Evolutionary conservation across 2,888 invertebrate genomes (phyloP), one percentile per base, ranked within the genome.

Genomic region (Rhagophthalmus giganteus): DNA sequence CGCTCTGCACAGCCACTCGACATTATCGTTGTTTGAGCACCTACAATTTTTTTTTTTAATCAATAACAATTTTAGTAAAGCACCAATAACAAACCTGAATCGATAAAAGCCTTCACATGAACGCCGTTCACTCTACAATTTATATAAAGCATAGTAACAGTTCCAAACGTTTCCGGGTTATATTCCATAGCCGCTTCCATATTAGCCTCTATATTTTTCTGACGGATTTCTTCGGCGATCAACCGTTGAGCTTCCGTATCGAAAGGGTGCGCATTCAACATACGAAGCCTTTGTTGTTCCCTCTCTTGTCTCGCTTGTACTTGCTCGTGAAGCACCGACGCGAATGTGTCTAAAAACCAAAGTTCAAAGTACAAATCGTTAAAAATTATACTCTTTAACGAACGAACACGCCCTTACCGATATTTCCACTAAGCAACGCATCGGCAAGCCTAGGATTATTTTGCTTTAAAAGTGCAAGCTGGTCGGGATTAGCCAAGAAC

Each of bases 161-260:
- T 93, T 47, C 96, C 98, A 76, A 98, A 98, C 31, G 92, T 94
- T 77, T 99, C 99, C 0, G 99, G 99, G 75, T 96, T 94, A 73
- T 94, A 94, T 71, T 99, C 98, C 86, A 98, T 94, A 0, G 98
- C 98, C 1, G 94, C 94, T 71, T 97, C 94, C 96, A 98, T 97
- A 69, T 97, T 97, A 0, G 94, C 92, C 74, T 97, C 94, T 56
- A 98, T 94, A 74, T 98, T 98, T 72, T 95, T 91, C 68, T 90
- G 93, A 63, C 89, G 82, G 57, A 98, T 98, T 76, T 96, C 94
- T 71, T 96, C 95, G 2, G 95, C 96, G 61, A 98, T 97, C 67
- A 94, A 81, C 54, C 89, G 81, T 74, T 98, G 98, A 0, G 95
- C 93, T 73, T 95, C 95, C 0, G 92, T 88, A 75, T 96, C 95